Evolutionary conservation across 2,113 vertebrate species (phyloP), one percentile per base, ranked within the genome.

Genomic region (Tiliqua scincoides): DNA sequence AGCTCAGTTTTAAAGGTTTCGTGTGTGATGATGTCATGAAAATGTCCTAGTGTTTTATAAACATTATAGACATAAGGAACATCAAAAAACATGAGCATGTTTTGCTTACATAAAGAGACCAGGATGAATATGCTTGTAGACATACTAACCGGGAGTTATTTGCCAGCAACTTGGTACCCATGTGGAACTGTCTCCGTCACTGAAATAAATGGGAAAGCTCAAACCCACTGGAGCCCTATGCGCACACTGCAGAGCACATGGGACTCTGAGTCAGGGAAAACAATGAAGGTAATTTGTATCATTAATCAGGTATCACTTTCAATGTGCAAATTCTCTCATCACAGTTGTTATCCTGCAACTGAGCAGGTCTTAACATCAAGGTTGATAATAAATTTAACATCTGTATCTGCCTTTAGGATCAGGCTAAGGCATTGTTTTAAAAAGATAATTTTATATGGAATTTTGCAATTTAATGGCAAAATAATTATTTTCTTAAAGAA

Each of bases 1-100:
- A 87, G 89, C 82, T 91, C 86, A 79, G n/a, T 35, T 32, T 73
- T 70, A 78, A 17, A 59, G 63, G 59, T 57, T 85, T n/a, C 32
- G 25, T 21, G 11, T 5, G 18, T 17, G 25, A 30, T 88, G 83
- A 86, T 88, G 87, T 91, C 72, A 76, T 82, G 63, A 82, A 15
- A 30, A 3, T 88, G 87, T 91, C 63, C 76, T 52, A 86, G 10
- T 85, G 40, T 59, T 77, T 85, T 74, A 17, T 23, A 27, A 82
- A 90, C 80, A 85, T n/a, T 84, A 0, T 20, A 10, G 43, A 48
- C 43, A 48, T 48, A 48, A 48, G 43, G 4, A 48, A 48, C 23
- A 3, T 43, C 83, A 54, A 32, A 20, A 9, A 65, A 65, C 67
- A 82, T 72, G 54, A 84, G 20, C 54, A 43, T 1, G 8, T 57